phyloP scores from a whole-genome alignment of 1,140 invertebrate species.

The Caerostris extrusa region DNA sequence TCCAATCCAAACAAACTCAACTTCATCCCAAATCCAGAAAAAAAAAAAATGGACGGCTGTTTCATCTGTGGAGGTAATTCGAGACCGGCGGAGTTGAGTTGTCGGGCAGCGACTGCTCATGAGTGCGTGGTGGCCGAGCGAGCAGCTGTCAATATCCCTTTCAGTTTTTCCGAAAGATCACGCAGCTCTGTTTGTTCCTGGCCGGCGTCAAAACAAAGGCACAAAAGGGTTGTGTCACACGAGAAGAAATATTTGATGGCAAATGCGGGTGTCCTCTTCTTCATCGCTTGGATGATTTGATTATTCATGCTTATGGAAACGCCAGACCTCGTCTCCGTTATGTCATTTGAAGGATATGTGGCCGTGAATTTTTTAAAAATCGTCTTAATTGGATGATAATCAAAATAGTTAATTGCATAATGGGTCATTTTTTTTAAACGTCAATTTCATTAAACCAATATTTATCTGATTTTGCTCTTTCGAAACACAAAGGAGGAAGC shows the following conservation, averaged over 20 bases:
- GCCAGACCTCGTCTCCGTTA: too few species aligned
- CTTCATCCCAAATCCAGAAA: not conserved
- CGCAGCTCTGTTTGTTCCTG: not conserved
- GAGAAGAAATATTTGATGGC: not conserved
- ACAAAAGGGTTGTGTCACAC: not conserved
- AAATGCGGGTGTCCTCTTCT: not conserved
- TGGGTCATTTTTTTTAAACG: too few species aligned
- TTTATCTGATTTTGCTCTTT: too few species aligned
- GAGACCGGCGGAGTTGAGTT: constrained; percentile 2
- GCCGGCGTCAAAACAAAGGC: not conserved
- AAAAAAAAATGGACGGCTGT: not conserved
- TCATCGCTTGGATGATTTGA: not conserved
- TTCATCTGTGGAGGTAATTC: not conserved
- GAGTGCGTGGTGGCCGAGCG: not conserved
- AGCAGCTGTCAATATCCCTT: not conserved
- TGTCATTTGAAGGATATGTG: too few species aligned
- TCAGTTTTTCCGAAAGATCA: not conserved
- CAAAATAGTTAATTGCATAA: too few species aligned
- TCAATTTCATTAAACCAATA: too few species aligned
- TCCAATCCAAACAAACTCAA: not conserved
- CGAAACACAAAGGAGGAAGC: too few species aligned
- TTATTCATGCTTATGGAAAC: not conserved
- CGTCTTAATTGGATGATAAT: too few species aligned
- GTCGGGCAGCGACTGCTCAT: too few species aligned
- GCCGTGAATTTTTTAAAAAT: too few species aligned